Percentiles rank a stretch among this genome's conserved stretches.
phyloP scores from a whole-genome alignment of 2,888 invertebrate species.

The Shargacucullia verbasci region DNA sequence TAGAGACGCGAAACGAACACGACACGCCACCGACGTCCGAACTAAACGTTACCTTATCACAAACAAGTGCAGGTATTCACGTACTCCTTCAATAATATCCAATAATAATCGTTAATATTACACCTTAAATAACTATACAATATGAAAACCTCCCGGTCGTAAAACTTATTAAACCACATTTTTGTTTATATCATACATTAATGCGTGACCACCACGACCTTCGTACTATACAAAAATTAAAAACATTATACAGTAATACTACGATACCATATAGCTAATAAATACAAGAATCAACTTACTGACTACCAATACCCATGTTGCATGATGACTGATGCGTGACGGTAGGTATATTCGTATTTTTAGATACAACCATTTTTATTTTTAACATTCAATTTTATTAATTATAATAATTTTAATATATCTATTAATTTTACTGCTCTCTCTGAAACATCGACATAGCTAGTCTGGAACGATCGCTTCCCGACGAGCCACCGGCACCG shows the following conservation, averaged over 20 bases:
- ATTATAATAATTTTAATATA: slow-evolving; percentile 78
- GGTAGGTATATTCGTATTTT: slow-evolving; percentile 82
- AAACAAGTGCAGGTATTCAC: slow-evolving; percentile 54
- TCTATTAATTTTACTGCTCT: slow-evolving; percentile 80
- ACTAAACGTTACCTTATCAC: slow-evolving; percentile 51
- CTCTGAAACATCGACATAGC: slow-evolving; percentile 74
- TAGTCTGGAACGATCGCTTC: slow-evolving; percentile 51
- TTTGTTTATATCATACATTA: slow-evolving; percentile 82
- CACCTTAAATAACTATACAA: slow-evolving; percentile 85
- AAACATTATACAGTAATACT: slow-evolving; percentile 86
- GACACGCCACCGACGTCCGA: slow-evolving; percentile 21
- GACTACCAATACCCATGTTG: slow-evolving; percentile 79
- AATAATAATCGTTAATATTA: slow-evolving; percentile 75
- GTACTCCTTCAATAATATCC: slow-evolving; percentile 60
- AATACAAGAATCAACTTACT: slow-evolving; percentile 86
- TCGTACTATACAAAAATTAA: slow-evolving; percentile 89
- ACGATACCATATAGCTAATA: slow-evolving; percentile 85
- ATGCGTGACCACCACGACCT: slow-evolving; percentile 72
- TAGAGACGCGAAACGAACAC: slow-evolving; percentile 32
- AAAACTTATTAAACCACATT: slow-evolving; percentile 77
- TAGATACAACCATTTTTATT: slow-evolving; percentile 86
- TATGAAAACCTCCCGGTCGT: slow-evolving; percentile 74
- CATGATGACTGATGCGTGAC: slow-evolving; percentile 74
- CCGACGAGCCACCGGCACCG: slow-evolving; percentile 21
- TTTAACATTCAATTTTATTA: slow-evolving; percentile 82